A percentile compares a stretch with the other conserved stretches of the same genome.
These are phyloP conservation scores for Carcinoscorpius rotundicauda DNA, from an alignment of 1,140 invertebrate species.

Conservation along the genomic window DNA sequence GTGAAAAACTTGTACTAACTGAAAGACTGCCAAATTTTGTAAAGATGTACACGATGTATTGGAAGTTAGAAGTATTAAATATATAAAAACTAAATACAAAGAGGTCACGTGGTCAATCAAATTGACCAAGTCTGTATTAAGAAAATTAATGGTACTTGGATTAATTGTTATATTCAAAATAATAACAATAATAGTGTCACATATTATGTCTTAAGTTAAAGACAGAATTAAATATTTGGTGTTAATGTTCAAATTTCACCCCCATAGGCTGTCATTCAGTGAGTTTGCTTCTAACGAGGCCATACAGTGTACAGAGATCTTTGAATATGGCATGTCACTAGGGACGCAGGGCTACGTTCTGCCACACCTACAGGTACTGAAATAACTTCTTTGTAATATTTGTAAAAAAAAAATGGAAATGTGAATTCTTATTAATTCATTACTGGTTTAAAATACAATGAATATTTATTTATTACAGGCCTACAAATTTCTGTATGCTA, in stretches of 20 bases:
- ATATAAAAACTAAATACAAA: too few relatives aligned
- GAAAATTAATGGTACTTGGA: too few relatives aligned
- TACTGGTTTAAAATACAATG: conserved; percentile 4
- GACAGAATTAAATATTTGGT: conserved; percentile 4
- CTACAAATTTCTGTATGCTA: conserved; percentile 46
- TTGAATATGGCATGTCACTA: conserved; percentile 78
- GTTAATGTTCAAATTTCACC: conserved; percentile 6
- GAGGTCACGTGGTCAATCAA: too few relatives aligned
- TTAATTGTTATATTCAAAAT: too few relatives aligned
- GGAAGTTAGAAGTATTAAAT: too few relatives aligned
- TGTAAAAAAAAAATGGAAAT: background rate
- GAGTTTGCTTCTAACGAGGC: conserved; percentile 67
- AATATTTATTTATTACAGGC: conserved; percentile 16
- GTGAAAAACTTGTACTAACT: too few relatives aligned
- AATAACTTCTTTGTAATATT: background rate
- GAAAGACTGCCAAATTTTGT: too few relatives aligned
- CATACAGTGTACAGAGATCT: conserved; percentile 86
- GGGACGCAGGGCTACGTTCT: conserved; percentile 57
- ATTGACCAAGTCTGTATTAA: too few relatives aligned
- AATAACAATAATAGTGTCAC: too few relatives aligned
- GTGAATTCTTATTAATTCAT: conserved; percentile 7
- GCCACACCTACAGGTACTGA: conserved; percentile 50
- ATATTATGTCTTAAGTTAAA: background rate
- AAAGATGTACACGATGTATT: too few relatives aligned
- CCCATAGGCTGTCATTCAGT: conserved; percentile 30